phyloP scores from a whole-genome alignment of 1,140 invertebrate genomes.

The Steinernema feltiae region DNA sequence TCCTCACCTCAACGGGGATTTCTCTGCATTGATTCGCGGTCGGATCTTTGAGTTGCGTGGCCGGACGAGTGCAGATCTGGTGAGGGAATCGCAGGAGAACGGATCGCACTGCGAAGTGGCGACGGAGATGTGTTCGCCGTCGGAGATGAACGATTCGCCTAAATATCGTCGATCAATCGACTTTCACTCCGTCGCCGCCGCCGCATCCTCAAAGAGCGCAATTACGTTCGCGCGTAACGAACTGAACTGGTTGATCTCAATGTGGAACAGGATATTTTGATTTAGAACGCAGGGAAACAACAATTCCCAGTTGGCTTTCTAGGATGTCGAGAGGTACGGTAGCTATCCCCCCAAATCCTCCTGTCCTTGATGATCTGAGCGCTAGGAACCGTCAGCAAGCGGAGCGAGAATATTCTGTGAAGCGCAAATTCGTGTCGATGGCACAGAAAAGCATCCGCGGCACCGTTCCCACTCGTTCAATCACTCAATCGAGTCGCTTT shows the following conservation, averaged over 20 bases:
- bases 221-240: not conserved
- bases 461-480: too few species aligned
- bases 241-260: not conserved
- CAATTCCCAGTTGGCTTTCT: too few species aligned
- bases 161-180: not conserved
- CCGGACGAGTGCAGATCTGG: slow-evolving; percentile 50
- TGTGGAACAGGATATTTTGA: not conserved
- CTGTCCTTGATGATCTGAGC: too few species aligned
- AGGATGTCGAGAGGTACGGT: too few species aligned
- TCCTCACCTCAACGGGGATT: slow-evolving; percentile 42
- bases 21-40: slow-evolving; percentile 45
- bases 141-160: slow-evolving; percentile 52
- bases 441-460: too few species aligned
- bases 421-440: too few species aligned
- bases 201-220: not conserved
- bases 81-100: slow-evolving; percentile 48
- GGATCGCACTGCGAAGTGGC: slow-evolving; percentile 49
- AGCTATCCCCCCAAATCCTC: too few species aligned
- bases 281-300: too few species aligned
- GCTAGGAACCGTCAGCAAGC: too few species aligned
- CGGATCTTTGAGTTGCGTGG: slow-evolving; percentile 40
- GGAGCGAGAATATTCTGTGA: too few species aligned
- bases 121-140: slow-evolving; percentile 43
- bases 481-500: too few species aligned
- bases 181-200: not conserved